Conservation (phyloP, 2,797 vertebrate species). For the Meda fulgida region DNA sequence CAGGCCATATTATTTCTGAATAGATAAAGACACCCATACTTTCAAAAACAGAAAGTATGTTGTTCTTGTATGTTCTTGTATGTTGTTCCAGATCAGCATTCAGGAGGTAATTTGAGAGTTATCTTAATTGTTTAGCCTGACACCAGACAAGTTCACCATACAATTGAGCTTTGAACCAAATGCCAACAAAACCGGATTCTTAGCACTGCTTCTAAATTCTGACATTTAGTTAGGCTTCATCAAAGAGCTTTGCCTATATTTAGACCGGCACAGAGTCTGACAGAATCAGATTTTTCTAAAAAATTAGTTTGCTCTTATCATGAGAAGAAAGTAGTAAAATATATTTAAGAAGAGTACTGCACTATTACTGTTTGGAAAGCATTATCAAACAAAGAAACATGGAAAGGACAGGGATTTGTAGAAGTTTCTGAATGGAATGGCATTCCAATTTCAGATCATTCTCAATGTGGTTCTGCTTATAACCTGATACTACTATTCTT, state of each 20-base stretch:
- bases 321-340: not conserved
- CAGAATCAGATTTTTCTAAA: not conserved
- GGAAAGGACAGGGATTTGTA: not conserved
- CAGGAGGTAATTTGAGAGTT: constrained; percentile 19
- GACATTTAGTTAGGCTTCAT: not conserved
- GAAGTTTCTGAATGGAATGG: not conserved
- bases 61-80: no score
- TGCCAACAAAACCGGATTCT: not conserved
- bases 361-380: not conserved
- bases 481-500: not conserved
- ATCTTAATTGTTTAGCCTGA: constrained; percentile 3
- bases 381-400: not conserved
- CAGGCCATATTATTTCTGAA: constrained; percentile 42
- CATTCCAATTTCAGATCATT: not conserved
- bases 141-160: constrained; percentile 2
- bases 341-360: not conserved
- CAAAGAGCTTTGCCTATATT: not conserved
- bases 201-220: not conserved
- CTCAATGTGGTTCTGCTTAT: not conserved
- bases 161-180: constrained; percentile 19
- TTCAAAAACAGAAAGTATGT: not conserved
- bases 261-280: not conserved
- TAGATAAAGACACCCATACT: constrained; percentile 31
- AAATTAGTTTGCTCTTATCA: not conserved
- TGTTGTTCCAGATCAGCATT: not conserved